These are phyloP conservation scores for Eonycteris spelaea DNA, from an alignment of 2,113 vertebrate species.

Conservation along the genomic window DNA sequence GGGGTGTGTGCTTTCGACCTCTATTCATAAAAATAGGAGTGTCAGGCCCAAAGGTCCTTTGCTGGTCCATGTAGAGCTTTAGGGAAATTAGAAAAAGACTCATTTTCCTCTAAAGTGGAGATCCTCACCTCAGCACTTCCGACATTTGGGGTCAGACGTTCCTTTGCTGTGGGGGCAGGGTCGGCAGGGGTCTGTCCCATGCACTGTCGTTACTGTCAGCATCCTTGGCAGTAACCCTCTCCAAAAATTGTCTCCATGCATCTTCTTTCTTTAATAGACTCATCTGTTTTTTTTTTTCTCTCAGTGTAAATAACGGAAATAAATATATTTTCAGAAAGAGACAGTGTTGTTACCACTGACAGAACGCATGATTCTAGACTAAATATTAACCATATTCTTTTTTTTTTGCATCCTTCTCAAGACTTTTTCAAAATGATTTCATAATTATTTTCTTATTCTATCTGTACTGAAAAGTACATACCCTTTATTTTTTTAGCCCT, in stretches of 20 bases:
- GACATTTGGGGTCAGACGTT: accelerated
- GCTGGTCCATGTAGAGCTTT: accelerated
- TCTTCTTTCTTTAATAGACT: background rate
- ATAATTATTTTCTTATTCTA: background rate
- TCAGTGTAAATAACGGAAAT: background rate
- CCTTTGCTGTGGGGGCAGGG: accelerated
- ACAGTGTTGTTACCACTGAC: background rate
- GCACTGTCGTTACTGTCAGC: accelerated
- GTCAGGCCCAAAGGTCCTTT: accelerated
- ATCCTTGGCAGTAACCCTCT: background rate
- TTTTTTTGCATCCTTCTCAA: background rate
- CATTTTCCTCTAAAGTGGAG: background rate
- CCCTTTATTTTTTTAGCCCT: background rate
- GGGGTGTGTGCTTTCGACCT: accelerated
- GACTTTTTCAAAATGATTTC: background rate
- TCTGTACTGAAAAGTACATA: background rate
- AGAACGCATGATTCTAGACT: background rate
- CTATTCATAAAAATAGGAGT: accelerated
- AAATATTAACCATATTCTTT: background rate
- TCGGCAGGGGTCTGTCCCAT: accelerated
- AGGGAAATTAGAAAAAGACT: too few relatives aligned
- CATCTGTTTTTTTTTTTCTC: background rate
- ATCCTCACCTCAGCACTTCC: background rate
- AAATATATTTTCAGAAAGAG: background rate
- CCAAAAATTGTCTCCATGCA: background rate